A percentile compares a stretch with the other conserved stretches of the same genome.
phyloP scores from a whole-genome alignment of 2,888 invertebrate species.

The Dryocosmus kuriphilus region DNA sequence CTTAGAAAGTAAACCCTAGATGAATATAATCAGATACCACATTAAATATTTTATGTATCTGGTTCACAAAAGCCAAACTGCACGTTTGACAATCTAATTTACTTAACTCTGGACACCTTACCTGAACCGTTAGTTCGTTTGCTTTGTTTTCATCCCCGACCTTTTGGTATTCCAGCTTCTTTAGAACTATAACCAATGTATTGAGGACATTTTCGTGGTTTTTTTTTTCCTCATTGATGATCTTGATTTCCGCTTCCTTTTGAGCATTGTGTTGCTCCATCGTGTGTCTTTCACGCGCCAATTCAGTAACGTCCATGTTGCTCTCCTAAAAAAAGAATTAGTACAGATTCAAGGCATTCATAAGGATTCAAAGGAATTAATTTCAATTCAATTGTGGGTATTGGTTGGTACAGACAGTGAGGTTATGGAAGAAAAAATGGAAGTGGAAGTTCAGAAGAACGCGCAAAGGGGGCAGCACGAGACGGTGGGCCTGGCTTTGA shows the following conservation, averaged over 20 bases:
- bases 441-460: too few relatives aligned
- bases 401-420: too few relatives aligned
- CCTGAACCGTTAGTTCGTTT: constrained; percentile 96
- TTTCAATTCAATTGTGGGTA: too few relatives aligned
- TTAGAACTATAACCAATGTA: constrained; percentile 94
- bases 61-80: constrained; percentile 58
- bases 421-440: too few relatives aligned
- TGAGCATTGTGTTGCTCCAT: constrained; percentile 93
- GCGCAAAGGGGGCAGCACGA: too few relatives aligned
- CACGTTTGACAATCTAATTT: constrained; percentile 59
- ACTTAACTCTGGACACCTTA: constrained; percentile 73
- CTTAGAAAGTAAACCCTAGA: too few relatives aligned
- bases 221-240: constrained; percentile 94
- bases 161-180: constrained; percentile 97
- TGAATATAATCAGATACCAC: too few relatives aligned
- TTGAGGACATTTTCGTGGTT: constrained; percentile 96
- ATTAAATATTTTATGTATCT: background rate
- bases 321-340: too few relatives aligned
- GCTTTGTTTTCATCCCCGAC: constrained; percentile 97
- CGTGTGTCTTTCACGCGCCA: constrained; percentile 89
- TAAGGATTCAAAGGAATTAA: too few relatives aligned
- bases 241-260: constrained; percentile 94
- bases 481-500: too few relatives aligned
- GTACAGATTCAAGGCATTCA: too few relatives aligned
- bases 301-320: constrained; percentile 93